Conservation (phyloP, 2,888 invertebrate species). For the Pocota personata region DNA sequence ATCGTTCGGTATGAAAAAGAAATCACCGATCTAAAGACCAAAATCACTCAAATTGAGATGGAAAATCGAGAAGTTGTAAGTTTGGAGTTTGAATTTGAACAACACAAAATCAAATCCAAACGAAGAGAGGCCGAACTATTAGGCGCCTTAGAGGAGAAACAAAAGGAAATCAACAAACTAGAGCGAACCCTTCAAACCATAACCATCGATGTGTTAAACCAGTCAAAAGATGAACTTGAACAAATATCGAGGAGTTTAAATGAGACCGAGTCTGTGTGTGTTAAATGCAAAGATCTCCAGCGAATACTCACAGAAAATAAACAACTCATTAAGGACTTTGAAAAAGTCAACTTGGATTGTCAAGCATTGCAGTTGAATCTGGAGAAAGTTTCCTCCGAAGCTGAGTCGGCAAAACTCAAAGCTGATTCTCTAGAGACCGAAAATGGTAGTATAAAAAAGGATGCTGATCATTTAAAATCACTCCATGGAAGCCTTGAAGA, state of each 20-base stretch:
- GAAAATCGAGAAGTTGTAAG: slow-evolving; percentile 79
- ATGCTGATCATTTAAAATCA: slow-evolving; percentile 33
- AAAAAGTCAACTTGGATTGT: slow-evolving; percentile 27
- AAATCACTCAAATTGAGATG: slow-evolving; percentile 76
- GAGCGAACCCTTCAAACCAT: slow-evolving; percentile 75
- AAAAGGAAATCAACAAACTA: slow-evolving; percentile 75
- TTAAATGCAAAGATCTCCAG: slow-evolving; percentile 77
- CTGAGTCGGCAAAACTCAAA: slow-evolving; percentile 49
- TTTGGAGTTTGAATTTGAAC: slow-evolving; percentile 84
- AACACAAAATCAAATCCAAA: slow-evolving; percentile 83
- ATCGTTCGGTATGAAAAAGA: slow-evolving; percentile 83
- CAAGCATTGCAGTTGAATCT: slow-evolving; percentile 17
- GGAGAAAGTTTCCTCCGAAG: slow-evolving; percentile 26
- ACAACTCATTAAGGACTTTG: slow-evolving; percentile 59
- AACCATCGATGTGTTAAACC: slow-evolving; percentile 75
- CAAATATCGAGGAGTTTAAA: slow-evolving; percentile 75
- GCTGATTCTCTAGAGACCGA: slow-evolving; percentile 67
- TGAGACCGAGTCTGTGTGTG: slow-evolving; percentile 73
- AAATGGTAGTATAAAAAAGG: slow-evolving; percentile 47
- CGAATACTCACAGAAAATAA: slow-evolving; percentile 75
- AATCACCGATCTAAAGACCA: slow-evolving; percentile 76
- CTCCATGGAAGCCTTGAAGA: slow-evolving; percentile 30
- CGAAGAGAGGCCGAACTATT: slow-evolving; percentile 85
- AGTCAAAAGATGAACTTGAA: slow-evolving; percentile 77
- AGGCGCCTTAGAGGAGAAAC: slow-evolving; percentile 83